Conservation (phyloP, 1,140 invertebrate species). For the Eupeodes corollae region DNA sequence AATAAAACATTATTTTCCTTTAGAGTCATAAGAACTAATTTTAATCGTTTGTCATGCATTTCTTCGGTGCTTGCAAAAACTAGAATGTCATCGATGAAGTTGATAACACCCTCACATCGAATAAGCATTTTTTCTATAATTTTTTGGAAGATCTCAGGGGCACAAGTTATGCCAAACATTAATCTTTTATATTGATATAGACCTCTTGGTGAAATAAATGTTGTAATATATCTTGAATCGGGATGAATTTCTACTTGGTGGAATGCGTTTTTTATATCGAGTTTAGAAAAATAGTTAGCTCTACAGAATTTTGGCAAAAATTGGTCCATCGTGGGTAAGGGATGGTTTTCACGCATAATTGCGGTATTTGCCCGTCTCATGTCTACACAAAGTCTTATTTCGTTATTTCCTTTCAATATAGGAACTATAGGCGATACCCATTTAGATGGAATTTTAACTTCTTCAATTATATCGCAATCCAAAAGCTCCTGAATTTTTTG, state of each 20-base stretch:
- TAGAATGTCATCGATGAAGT: too few species aligned
- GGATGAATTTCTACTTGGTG: constrained; percentile 12
- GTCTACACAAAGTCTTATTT: constrained; percentile 19
- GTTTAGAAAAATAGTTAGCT: constrained; percentile 15
- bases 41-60: too few species aligned
- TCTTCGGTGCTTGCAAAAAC: too few species aligned
- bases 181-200: too few species aligned
- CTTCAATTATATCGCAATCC: constrained; percentile 13
- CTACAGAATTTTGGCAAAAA: constrained; percentile 19
- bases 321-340: constrained; percentile 27
- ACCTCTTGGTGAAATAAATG: too few species aligned
- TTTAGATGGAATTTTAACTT: constrained; percentile 9
- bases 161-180: too few species aligned
- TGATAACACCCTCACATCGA: too few species aligned
- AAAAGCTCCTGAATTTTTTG: constrained; percentile 13
- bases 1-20: too few species aligned
- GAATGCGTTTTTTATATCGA: constrained; percentile 23
- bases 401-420: constrained; percentile 8
- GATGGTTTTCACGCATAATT: constrained; percentile 28
- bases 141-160: too few species aligned
- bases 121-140: too few species aligned
- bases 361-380: constrained; percentile 33
- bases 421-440: constrained; percentile 12
- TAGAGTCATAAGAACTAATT: too few species aligned
- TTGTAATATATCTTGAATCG: too few species aligned